These are phyloP conservation scores for Alviniconcha marisindica DNA, from an alignment of 1,140 invertebrate genomes.

Conservation along the genomic window DNA sequence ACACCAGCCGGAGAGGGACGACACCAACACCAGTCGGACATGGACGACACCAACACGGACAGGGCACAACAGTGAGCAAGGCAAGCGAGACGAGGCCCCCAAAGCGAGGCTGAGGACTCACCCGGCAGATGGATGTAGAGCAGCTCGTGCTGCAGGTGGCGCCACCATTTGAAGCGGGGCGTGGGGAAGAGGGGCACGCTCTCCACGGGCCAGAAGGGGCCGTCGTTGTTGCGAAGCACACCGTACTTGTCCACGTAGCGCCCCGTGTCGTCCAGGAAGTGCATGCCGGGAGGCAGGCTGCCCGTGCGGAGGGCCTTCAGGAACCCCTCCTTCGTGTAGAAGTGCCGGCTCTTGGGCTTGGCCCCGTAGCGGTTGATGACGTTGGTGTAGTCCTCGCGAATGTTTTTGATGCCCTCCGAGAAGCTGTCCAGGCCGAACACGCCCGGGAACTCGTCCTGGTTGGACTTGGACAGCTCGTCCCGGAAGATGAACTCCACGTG, in stretches of 20 bases:
- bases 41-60: background rate
- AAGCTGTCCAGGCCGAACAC: conserved; percentile 66
- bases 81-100: background rate
- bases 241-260: conserved; percentile 72
- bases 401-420: conserved; percentile 65
- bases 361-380: conserved; percentile 19
- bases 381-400: conserved; percentile 41
- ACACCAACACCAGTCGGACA: background rate
- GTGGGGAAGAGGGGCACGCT: conserved; percentile 68
- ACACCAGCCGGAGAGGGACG: background rate
- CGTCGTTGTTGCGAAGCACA: conserved; percentile 65
- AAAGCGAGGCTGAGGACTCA: no score
- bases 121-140: conserved; percentile 56
- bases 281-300: conserved; percentile 63
- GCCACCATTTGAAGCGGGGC: conserved; percentile 63
- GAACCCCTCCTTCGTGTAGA: conserved; percentile 71
- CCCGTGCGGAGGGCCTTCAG: conserved; percentile 63
- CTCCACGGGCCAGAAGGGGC: conserved; percentile 74
- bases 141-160: conserved; percentile 51
- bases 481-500: conserved; percentile 63
- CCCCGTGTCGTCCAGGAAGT: conserved; percentile 58
- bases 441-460: conserved; percentile 68
- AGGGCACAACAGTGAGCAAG: no score
- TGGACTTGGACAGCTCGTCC: conserved; percentile 64
- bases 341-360: conserved; percentile 57